phyloP scores from a whole-genome alignment of 2,113 vertebrate species.

The Aplodontia rufa region DNA sequence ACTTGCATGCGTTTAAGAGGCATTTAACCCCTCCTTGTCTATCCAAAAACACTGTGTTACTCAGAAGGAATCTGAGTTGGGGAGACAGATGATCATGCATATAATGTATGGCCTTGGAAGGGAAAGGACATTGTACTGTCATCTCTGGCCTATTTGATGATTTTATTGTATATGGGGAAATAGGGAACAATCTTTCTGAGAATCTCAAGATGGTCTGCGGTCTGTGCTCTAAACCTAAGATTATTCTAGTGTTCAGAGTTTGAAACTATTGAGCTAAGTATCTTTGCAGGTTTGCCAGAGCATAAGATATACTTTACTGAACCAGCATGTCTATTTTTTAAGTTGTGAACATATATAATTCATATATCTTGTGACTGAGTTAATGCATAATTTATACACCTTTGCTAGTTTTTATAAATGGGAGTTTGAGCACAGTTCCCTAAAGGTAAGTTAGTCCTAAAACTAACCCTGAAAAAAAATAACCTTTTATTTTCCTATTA shows the following conservation, averaged over 20 bases:
- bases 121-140: not conserved
- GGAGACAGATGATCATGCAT: not conserved
- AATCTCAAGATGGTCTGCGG: not conserved
- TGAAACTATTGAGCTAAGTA: slow-evolving; percentile 45
- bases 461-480: slow-evolving; percentile 35
- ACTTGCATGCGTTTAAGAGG: not conserved
- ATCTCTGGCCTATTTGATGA: not conserved
- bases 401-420: slow-evolving; percentile 71
- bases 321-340: slow-evolving; percentile 51
- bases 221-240: not conserved
- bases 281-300: slow-evolving; percentile 22
- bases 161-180: not conserved
- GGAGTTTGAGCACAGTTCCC: slow-evolving; percentile 53
- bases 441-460: slow-evolving; percentile 55
- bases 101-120: not conserved
- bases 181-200: not conserved
- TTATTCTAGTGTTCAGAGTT: not conserved
- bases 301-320: slow-evolving; percentile 59
- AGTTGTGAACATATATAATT: slow-evolving; percentile 72
- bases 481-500: slow-evolving; percentile 20
- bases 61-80: not conserved
- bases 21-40: not conserved
- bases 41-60: not conserved
- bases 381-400: slow-evolving; percentile 72
- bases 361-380: slow-evolving; percentile 65